Percentiles rank a stretch among this genome's conserved stretches.
phyloP scores from a whole-genome alignment of 1,140 invertebrate species.

The Drosophila lacertosa region DNA sequence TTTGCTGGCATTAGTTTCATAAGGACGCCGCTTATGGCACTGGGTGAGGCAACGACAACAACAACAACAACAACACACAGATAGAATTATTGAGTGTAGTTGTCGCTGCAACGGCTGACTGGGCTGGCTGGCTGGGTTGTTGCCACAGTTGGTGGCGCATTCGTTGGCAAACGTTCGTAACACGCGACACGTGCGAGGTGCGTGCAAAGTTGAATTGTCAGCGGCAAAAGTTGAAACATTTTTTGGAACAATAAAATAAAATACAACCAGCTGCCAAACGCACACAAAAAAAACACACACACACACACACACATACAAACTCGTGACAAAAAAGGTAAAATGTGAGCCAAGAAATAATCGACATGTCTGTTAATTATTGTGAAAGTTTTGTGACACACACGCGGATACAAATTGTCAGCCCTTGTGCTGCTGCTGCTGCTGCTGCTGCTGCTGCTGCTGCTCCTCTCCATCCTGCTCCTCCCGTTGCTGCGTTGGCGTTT shows the following conservation, averaged over 20 bases:
- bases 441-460: slow-evolving; percentile 3
- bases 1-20: slow-evolving; percentile 45
- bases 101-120: slow-evolving; percentile 41
- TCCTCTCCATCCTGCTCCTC: too few species aligned
- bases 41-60: slow-evolving; percentile 41
- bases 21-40: slow-evolving; percentile 73
- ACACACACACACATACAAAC: slow-evolving; percentile 5
- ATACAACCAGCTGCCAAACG: slow-evolving; percentile 61
- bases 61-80: slow-evolving; percentile 1
- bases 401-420: slow-evolving; percentile 37
- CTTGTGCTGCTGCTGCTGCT: slow-evolving; percentile 1
- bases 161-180: slow-evolving; percentile 66
- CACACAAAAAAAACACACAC: slow-evolving; percentile 11
- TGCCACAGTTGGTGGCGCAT: slow-evolving; percentile 49
- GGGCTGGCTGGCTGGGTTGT: slow-evolving; percentile 28
- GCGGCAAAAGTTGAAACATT: slow-evolving; percentile 67
- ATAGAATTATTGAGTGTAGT: slow-evolving; percentile 14
- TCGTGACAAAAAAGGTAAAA: slow-evolving; percentile 65
- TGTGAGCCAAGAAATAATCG: slow-evolving; percentile 77
- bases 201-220: slow-evolving; percentile 68
- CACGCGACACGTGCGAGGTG: slow-evolving; percentile 71
- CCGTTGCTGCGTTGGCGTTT: slow-evolving; percentile 61
- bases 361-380: slow-evolving; percentile 83
- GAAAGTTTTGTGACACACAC: slow-evolving; percentile 67
- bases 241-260: slow-evolving; percentile 56